phyloP scores from a whole-genome alignment of 1,140 invertebrate species.

The Holcopasites calliopsidis region DNA sequence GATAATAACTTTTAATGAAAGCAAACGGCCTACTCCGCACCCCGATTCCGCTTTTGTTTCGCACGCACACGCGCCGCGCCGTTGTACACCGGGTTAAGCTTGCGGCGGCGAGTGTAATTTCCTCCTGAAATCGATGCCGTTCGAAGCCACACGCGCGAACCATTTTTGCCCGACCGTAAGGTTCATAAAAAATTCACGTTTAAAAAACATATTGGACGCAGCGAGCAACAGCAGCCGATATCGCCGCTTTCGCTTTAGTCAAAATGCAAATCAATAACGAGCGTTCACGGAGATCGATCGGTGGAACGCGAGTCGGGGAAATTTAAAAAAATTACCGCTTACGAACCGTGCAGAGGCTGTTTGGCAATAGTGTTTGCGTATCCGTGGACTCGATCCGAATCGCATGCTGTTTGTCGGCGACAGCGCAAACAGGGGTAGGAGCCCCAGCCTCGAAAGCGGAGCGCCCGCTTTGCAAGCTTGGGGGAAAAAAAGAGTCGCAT shows the following conservation, averaged over 20 bases:
- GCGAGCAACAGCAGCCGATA: too few relatives aligned
- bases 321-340: constrained; percentile 31
- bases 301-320: neutral
- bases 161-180: too few relatives aligned
- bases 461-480: neutral
- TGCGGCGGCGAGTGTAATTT: neutral
- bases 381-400: constrained; percentile 8
- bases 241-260: neutral
- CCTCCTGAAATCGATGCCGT: constrained; percentile 32
- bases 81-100: neutral
- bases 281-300: neutral
- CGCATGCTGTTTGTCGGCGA: constrained; percentile 26
- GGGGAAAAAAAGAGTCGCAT: constrained; percentile 12
- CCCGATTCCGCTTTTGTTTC: constrained; percentile 22
- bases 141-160: neutral
- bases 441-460: neutral
- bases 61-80: constrained; percentile 14
- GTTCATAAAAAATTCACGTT: too few relatives aligned
- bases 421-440: constrained; percentile 10
- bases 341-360: neutral
- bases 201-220: too few relatives aligned
- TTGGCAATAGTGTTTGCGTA: constrained; percentile 6
- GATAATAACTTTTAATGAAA: constrained; percentile 65
- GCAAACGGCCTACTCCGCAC: constrained; percentile 46
- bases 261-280: neutral